Evolutionary conservation across 2,888 invertebrate species (phyloP).

Genomic region (Sinhomidia bicolor): DNA sequence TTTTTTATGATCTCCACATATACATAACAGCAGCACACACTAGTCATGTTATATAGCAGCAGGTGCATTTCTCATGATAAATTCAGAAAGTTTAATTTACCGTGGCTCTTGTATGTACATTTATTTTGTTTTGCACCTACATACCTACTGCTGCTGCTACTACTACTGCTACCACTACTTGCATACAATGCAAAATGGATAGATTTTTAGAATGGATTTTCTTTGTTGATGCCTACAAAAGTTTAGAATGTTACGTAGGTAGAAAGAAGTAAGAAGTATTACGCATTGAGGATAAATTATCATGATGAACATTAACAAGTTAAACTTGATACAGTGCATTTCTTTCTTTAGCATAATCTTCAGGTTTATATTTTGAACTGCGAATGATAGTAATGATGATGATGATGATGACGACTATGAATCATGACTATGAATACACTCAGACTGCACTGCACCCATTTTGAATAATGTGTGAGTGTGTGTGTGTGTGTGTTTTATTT

Average conservation of each 20-base stretch:
- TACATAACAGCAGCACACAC: neutral
- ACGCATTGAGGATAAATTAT: neutral
- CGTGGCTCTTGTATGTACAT: neutral
- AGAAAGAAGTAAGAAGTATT: neutral
- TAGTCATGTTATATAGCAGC: neutral
- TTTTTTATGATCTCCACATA: neutral
- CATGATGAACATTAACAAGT: neutral
- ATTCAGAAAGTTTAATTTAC: constrained; percentile 46
- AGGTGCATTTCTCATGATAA: constrained; percentile 52
- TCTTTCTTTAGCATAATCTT: constrained; percentile 28
- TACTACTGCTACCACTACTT: too few relatives aligned
- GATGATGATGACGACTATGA: neutral
- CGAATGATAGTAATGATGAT: constrained; percentile 2
- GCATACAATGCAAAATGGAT: too few relatives aligned
- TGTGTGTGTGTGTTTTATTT: too few relatives aligned
- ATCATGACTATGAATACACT: constrained; percentile 45
- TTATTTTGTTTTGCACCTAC: too few relatives aligned
- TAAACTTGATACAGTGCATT: constrained; percentile 3
- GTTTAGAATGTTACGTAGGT: neutral
- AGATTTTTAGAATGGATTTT: neutral
- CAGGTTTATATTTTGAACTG: neutral
- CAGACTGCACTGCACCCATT: constrained; percentile 14
- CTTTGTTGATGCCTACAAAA: neutral
- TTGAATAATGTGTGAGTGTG: neutral
- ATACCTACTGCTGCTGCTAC: too few relatives aligned